phyloP scores from a whole-genome alignment of 2,113 vertebrate genomes.

The Bubo bubo region DNA sequence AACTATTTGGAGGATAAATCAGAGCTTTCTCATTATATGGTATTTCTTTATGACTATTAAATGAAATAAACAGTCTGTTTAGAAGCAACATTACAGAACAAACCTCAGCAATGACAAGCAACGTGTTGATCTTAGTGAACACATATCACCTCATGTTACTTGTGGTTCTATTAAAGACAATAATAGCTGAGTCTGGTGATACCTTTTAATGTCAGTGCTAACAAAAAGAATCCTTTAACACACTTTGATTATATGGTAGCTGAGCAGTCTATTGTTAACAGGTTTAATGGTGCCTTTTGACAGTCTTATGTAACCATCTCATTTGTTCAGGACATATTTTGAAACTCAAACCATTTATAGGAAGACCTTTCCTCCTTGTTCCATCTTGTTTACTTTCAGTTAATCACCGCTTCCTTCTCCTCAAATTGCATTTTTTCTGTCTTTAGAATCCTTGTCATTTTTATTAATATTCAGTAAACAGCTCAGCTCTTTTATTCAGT shows the following conservation, averaged over 20 bases:
- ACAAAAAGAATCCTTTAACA: slow-evolving; percentile 29
- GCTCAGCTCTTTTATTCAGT: neutral
- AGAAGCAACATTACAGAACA: neutral
- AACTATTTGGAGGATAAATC: slow-evolving; percentile 15
- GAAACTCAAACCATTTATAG: slow-evolving; percentile 28
- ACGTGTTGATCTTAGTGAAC: neutral
- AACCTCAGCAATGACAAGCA: neutral
- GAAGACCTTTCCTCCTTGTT: neutral
- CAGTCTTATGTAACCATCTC: slow-evolving; percentile 18
- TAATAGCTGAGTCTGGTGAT: neutral
- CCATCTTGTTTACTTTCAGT: slow-evolving; percentile 42
- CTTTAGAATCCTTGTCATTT: neutral
- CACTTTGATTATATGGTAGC: slow-evolving; percentile 49
- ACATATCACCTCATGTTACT: slow-evolving; percentile 10
- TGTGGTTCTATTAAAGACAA: slow-evolving; percentile 5
- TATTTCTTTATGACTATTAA: neutral
- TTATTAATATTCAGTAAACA: slow-evolving; percentile 13
- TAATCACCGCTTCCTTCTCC: slow-evolving; percentile 8
- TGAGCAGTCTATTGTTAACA: slow-evolving; percentile 2
- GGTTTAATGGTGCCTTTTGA: slow-evolving; percentile 27
- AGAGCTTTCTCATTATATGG: neutral
- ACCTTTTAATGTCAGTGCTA: slow-evolving; percentile 31
- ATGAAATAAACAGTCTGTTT: slow-evolving; percentile 27
- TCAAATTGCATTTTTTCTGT: neutral
- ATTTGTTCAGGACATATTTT: slow-evolving; percentile 38